Conservation (phyloP, 2,888 invertebrate species). For the Chrysomela aeneicollis region DNA sequence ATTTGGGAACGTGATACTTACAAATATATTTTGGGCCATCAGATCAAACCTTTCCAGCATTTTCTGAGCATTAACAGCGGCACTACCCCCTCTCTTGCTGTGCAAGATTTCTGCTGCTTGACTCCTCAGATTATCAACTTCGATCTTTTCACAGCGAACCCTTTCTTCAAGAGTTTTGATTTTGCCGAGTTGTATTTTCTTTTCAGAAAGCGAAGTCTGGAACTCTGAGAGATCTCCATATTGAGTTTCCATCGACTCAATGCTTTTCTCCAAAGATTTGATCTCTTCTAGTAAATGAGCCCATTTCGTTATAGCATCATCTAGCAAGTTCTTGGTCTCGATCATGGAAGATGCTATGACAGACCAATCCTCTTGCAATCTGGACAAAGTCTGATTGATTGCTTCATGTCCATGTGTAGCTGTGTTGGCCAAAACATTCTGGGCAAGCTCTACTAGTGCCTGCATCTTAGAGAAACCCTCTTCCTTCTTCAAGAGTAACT, state of each 20-base stretch:
- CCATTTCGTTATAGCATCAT: constrained; percentile 92
- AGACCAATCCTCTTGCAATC: constrained; percentile 91
- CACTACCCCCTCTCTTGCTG: constrained; percentile 84
- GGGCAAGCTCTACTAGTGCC: constrained; percentile 87
- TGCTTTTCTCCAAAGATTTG: constrained; percentile 82
- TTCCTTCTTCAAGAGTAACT: constrained; percentile 88
- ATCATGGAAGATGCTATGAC: constrained; percentile 85
- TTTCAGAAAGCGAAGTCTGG: constrained; percentile 85
- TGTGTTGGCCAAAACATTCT: constrained; percentile 89
- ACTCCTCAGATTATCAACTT: constrained; percentile 84
- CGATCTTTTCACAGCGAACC: constrained; percentile 87
- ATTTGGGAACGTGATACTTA: too few species aligned
- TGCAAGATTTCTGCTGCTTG: constrained; percentile 87
- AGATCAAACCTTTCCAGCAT: constrained; percentile 85
- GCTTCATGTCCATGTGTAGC: constrained; percentile 86
- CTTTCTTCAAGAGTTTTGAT: constrained; percentile 88
- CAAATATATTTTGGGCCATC: constrained; percentile 78
- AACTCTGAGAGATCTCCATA: constrained; percentile 76
- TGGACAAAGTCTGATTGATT: constrained; percentile 83
- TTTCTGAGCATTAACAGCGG: constrained; percentile 84
- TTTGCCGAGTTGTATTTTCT: constrained; percentile 84
- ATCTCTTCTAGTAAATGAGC: constrained; percentile 89
- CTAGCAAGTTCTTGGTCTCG: constrained; percentile 86
- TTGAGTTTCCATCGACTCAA: constrained; percentile 78
- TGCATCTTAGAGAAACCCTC: constrained; percentile 91